Evolutionary conservation across 92 coral and sea anemone species (phyloP).

Genomic region (Zoanthus sansibaricus): DNA sequence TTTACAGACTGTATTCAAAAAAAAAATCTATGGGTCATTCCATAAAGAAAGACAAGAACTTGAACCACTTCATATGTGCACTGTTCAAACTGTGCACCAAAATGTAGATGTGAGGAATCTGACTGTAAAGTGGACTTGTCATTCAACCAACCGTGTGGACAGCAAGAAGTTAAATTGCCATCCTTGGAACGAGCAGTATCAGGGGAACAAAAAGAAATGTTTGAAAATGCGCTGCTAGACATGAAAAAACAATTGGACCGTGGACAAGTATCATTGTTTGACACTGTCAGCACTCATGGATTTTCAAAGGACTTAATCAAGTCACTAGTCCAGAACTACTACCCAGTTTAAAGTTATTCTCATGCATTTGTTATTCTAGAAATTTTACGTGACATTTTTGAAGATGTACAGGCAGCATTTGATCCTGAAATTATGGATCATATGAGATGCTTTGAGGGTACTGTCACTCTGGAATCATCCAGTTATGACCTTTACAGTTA

Average conservation of each 20-base stretch:
- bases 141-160: constrained; percentile 34
- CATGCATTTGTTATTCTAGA: not conserved
- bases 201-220: not conserved
- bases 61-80: constrained; percentile 8
- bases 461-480: not conserved
- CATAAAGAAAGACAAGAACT: constrained; percentile 14
- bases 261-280: not conserved
- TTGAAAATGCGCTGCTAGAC: not conserved
- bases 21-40: constrained; percentile 11
- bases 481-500: not conserved
- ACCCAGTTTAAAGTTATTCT: not conserved
- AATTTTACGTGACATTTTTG: not conserved
- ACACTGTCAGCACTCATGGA: not conserved
- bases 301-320: not conserved
- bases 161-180: not conserved
- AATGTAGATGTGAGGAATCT: constrained; percentile 21
- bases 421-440: not conserved
- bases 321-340: not conserved
- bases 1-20: not conserved
- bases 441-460: not conserved
- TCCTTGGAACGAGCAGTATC: not conserved
- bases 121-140: constrained; percentile 20
- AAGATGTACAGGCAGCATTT: not conserved
- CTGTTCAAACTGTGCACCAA: constrained; percentile 27
- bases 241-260: not conserved